Percentiles rank a stretch among this genome's conserved stretches.
Evolutionary conservation across 2,888 invertebrate genomes (phyloP).

Genomic region (Sinotaia quadrata): DNA sequence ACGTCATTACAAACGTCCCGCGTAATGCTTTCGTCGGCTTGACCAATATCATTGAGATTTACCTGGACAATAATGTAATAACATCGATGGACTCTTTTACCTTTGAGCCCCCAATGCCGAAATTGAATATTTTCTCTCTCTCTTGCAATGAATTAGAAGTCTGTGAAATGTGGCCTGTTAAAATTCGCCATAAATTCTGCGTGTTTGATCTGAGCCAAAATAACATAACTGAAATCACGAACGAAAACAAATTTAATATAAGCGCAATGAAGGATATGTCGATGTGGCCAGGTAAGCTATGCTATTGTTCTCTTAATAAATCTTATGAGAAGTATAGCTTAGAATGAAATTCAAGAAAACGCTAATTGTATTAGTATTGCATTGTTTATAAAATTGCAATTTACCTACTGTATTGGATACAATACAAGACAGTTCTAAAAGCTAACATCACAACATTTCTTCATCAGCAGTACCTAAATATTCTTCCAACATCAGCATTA

Average conservation of each 20-base stretch:
- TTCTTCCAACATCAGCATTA: no score
- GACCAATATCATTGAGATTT: neutral
- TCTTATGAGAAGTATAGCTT: no score
- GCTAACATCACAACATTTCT: no score
- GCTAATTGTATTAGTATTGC: no score
- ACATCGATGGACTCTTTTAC: neutral
- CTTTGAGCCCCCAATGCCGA: neutral
- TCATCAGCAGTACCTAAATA: no score
- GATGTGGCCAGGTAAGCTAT: neutral
- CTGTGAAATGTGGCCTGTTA: neutral
- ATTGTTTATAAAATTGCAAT: no score
- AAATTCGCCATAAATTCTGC: neutral
- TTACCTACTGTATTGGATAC: no score
- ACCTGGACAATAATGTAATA: neutral
- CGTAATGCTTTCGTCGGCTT: neutral
- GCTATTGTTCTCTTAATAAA: no score
- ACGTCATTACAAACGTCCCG: neutral
- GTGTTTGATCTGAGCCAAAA: neutral
- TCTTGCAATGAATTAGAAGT: neutral
- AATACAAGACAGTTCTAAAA: no score
- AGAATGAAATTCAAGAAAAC: no score
- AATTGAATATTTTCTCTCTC: neutral
- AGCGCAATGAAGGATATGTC: no score
- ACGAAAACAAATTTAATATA: neutral
- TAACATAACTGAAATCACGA: neutral